These are phyloP conservation scores for Marasmarcha lunaedactyla DNA, from an alignment of 2,888 invertebrate genomes.

Conservation along the genomic window DNA sequence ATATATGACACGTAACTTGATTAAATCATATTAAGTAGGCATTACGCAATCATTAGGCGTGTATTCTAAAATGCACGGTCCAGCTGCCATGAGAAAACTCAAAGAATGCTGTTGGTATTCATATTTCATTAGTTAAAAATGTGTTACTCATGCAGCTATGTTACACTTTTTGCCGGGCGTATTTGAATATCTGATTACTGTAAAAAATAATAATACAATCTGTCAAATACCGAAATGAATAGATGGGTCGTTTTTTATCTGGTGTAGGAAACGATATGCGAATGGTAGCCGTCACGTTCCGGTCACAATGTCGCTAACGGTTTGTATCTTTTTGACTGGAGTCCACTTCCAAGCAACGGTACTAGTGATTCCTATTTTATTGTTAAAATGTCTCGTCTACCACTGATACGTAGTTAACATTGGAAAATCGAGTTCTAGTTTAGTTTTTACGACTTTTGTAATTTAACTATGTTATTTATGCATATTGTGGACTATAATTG, in stretches of 20 bases:
- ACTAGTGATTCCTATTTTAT: slow-evolving; percentile 42
- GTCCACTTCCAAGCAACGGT: slow-evolving; percentile 42
- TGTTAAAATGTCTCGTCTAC: slow-evolving; percentile 35
- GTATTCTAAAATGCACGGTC: slow-evolving; percentile 18
- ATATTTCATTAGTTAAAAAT: too few relatives aligned
- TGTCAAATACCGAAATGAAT: slow-evolving; percentile 14
- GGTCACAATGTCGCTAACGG: slow-evolving; percentile 51
- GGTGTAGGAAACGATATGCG: slow-evolving; percentile 29
- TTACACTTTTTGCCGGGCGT: too few relatives aligned
- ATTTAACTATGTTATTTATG: slow-evolving; percentile 23
- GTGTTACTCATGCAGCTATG: too few relatives aligned
- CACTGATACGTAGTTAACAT: slow-evolving; percentile 34
- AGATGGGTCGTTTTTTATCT: slow-evolving; percentile 19
- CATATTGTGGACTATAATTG: slow-evolving; percentile 16
- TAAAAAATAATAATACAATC: not conserved
- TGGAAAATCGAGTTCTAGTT: slow-evolving; percentile 30
- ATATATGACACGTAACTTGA: slow-evolving; percentile 24
- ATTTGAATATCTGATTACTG: too few relatives aligned
- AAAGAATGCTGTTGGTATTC: not conserved
- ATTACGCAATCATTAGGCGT: slow-evolving; percentile 26
- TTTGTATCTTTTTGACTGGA: slow-evolving; percentile 25
- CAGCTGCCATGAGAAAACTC: slow-evolving; percentile 21
- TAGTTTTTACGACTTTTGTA: slow-evolving; percentile 25
- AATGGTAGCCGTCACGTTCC: slow-evolving; percentile 40
- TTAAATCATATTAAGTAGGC: slow-evolving; percentile 11